Evolutionary conservation across 2,797 vertebrate species (phyloP).

Genomic region (Cyprinella venusta): DNA sequence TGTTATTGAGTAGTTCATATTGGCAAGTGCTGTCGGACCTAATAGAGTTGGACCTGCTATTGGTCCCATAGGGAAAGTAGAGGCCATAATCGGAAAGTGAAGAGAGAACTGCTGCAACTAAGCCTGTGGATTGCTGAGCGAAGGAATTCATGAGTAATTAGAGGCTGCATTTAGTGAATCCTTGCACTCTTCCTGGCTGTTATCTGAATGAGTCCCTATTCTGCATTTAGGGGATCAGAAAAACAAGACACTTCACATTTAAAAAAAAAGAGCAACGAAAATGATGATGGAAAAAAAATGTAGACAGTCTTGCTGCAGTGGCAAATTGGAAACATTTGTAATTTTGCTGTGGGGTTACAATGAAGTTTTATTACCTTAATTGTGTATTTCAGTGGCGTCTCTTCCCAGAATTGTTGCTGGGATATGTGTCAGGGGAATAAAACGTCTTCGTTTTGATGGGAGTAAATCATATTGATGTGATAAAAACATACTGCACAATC

Average conservation of each 20-base stretch:
- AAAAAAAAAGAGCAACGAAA: constrained; percentile 40
- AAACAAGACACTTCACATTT: constrained; percentile 49
- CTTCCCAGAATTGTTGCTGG: constrained; percentile 15
- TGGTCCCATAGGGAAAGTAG: constrained; percentile 70
- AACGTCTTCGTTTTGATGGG: constrained; percentile 44
- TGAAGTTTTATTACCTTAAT: constrained; percentile 32
- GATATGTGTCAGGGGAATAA: constrained; percentile 25
- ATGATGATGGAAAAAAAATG: background rate
- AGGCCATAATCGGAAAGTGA: constrained; percentile 78
- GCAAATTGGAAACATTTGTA: constrained; percentile 10
- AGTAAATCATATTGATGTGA: constrained; percentile 73
- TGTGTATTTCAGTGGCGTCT: background rate
- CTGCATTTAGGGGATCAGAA: constrained; percentile 43
- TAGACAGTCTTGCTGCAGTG: background rate
- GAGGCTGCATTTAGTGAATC: constrained; percentile 52
- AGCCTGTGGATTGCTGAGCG: constrained; percentile 45
- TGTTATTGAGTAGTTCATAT: constrained; percentile 78
- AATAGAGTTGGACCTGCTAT: constrained; percentile 77
- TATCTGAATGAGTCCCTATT: constrained; percentile 53
- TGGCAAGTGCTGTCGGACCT: constrained; percentile 78
- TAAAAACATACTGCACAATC: constrained; percentile 72
- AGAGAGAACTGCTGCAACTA: constrained; percentile 58
- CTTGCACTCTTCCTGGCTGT: constrained; percentile 31
- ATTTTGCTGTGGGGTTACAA: background rate
- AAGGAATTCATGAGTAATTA: constrained; percentile 64